A percentile compares a stretch with the other conserved stretches of the same genome.
phyloP scores from a whole-genome alignment of 2,797 vertebrate genomes.

The Kryptopterus vitreolus region DNA sequence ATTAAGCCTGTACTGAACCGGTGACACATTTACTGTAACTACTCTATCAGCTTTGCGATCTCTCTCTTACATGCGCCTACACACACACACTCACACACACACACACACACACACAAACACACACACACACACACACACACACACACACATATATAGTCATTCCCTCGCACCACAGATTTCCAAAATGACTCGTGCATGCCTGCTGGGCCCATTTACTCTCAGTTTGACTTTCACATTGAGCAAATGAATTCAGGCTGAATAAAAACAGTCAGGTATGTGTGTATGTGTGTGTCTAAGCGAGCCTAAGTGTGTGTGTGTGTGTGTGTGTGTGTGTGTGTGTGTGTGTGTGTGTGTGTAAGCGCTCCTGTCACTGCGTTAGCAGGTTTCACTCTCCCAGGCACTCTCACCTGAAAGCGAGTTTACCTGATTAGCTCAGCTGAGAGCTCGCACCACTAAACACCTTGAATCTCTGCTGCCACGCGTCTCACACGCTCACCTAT shows the following conservation, averaged over 20 bases:
- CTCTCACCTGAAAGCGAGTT: constrained; percentile 77
- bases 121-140: constrained; percentile 19
- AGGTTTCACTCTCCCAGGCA: constrained; percentile 37
- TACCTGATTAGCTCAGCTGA: constrained; percentile 85
- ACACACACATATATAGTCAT: neutral
- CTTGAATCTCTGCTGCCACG: constrained; percentile 39
- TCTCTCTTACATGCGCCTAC: no score
- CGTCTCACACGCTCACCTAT: constrained; percentile 36
- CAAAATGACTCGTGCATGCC: constrained; percentile 13
- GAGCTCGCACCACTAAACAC: constrained; percentile 73
- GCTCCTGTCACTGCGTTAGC: constrained; percentile 56
- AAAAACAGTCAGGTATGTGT: constrained; percentile 35
- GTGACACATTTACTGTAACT: constrained; percentile 31
- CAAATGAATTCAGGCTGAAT: constrained; percentile 40
- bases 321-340: constrained; percentile 9
- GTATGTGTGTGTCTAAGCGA: neutral
- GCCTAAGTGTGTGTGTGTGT: constrained; percentile 36
- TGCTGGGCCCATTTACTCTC: constrained; percentile 30
- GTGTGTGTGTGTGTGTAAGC: constrained; percentile 32
- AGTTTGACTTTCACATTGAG: constrained; percentile 38
- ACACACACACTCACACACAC: no score
- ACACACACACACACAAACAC: constrained; percentile 1
- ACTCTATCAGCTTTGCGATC: constrained; percentile 14
- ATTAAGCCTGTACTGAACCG: constrained; percentile 21
- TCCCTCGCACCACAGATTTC: neutral